Conservation (phyloP, 1,140 invertebrate species). For the Drosophila nikananu region DNA sequence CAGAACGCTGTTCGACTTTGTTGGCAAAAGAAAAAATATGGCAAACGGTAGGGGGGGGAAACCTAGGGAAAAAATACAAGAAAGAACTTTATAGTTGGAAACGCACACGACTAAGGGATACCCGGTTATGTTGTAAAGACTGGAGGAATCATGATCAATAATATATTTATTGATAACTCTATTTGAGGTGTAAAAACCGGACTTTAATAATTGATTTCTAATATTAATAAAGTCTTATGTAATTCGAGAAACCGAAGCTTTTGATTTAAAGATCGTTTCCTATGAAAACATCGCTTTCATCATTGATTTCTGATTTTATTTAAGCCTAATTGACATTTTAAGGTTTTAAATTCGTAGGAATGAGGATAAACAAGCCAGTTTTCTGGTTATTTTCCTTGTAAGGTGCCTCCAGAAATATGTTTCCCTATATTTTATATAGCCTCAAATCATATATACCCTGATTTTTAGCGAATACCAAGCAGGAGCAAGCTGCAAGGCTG, state of each 20-base stretch:
- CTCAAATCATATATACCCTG: not conserved
- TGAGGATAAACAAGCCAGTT: not conserved
- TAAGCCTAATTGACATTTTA: not conserved
- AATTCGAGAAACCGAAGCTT: no score
- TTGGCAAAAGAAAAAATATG: conserved; percentile 48
- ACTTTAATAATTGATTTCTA: not conserved
- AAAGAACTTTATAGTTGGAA: conserved; percentile 4
- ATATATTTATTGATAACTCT: not conserved
- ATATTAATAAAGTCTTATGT: no score
- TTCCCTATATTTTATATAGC: not conserved
- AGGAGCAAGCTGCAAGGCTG: conserved; percentile 12
- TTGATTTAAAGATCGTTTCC: no score
- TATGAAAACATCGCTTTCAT: no score
- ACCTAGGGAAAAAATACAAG: not conserved
- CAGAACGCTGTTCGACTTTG: conserved; percentile 64
- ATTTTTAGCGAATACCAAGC: conserved; percentile 3
- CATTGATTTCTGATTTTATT: not conserved
- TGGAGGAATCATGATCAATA: not conserved
- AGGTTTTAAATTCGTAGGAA: not conserved
- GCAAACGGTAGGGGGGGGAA: conserved; percentile 2
- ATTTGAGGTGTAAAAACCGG: not conserved
- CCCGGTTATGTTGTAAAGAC: not conserved
- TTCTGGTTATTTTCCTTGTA: not conserved
- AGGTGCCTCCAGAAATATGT: not conserved
- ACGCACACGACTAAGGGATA: not conserved